Percentiles rank a stretch among this genome's conserved stretches.
phyloP scores from a whole-genome alignment of 2,888 invertebrate species.

The Boloria selene region DNA sequence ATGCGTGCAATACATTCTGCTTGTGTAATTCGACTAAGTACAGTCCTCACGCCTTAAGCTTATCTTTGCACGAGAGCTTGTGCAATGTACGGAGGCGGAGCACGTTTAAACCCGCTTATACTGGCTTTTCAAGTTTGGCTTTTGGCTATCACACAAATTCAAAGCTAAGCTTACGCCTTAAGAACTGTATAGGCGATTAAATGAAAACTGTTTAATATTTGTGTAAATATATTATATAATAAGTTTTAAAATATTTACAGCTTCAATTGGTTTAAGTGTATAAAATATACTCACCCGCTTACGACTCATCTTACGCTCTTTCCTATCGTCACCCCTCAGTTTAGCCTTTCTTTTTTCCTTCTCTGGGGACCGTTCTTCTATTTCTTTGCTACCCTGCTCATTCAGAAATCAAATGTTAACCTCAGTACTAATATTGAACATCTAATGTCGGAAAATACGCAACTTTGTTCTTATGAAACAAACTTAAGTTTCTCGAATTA shows the following conservation, averaged over 20 bases:
- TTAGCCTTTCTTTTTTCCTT: conserved; percentile 89
- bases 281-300: conserved; percentile 84
- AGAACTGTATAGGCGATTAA: no score
- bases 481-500: conserved; percentile 2
- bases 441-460: neutral
- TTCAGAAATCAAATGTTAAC: conserved; percentile 55
- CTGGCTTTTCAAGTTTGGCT: no score
- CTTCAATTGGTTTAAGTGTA: neutral
- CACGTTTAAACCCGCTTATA: no score
- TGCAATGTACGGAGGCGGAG: no score
- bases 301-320: conserved; percentile 90
- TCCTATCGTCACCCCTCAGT: conserved; percentile 81
- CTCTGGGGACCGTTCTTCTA: conserved; percentile 83
- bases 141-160: no score
- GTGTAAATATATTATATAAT: no score
- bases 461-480: neutral
- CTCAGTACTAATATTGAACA: conserved; percentile 9
- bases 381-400: conserved; percentile 82
- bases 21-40: no score
- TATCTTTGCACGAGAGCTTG: no score
- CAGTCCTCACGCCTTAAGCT: no score
- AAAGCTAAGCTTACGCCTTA: no score
- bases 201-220: no score
- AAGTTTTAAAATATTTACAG: neutral
- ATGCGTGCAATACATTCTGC: no score